Conservation (phyloP, 2,888 invertebrate species). For the Agrochola macilenta region DNA sequence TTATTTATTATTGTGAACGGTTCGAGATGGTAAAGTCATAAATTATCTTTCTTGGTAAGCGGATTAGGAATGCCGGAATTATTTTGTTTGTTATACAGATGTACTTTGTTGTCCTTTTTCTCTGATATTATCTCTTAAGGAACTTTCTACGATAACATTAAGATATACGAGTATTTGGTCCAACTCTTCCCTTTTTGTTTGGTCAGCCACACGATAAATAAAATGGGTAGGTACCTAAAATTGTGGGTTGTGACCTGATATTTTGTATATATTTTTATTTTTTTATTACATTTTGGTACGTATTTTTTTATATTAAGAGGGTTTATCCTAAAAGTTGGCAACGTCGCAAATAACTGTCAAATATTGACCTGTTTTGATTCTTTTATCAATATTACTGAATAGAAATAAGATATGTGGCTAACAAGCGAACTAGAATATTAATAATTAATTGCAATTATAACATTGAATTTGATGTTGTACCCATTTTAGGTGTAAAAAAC, state of each 20-base stretch:
- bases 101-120: conserved; percentile 16
- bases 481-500: too few relatives aligned
- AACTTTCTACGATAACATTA: not conserved
- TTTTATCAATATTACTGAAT: too few relatives aligned
- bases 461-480: too few relatives aligned
- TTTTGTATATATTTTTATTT: not conserved
- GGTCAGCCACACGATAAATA: not conserved
- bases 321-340: too few relatives aligned
- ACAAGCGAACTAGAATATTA: too few relatives aligned
- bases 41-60: conserved; percentile 42
- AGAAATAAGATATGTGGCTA: too few relatives aligned
- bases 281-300: too few relatives aligned
- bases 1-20: conserved; percentile 43
- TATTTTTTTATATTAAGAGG: too few relatives aligned
- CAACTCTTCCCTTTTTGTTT: not conserved
- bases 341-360: too few relatives aligned
- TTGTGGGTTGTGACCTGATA: not conserved
- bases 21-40: conserved; percentile 34
- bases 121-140: conserved; percentile 16
- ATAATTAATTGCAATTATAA: too few relatives aligned
- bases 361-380: too few relatives aligned
- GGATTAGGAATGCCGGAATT: conserved; percentile 50
- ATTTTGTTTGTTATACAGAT: conserved; percentile 40
- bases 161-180: not conserved
- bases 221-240: not conserved